Conservation (phyloP, 1,140 invertebrate genomes). For the Phortica variegata region DNA sequence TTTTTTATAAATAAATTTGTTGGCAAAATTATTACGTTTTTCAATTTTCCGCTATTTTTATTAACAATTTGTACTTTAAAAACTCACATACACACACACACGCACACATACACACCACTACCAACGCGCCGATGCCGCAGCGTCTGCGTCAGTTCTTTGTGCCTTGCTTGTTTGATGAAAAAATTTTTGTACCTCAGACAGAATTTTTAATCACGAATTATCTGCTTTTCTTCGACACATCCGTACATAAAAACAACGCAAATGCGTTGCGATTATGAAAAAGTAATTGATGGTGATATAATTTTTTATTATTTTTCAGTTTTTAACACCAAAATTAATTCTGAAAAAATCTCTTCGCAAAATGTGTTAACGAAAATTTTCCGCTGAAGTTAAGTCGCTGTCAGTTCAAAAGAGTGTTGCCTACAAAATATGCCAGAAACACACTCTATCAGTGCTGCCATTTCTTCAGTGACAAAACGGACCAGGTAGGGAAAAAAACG, state of each 20-base stretch:
- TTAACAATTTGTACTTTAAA: conserved; percentile 3
- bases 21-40: conserved; percentile 1
- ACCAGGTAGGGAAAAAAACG: too few species aligned
- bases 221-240: conserved; percentile 40
- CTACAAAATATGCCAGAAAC: too few species aligned
- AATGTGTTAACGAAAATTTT: too few species aligned
- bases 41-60: conserved; percentile 1
- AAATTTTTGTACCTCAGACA: conserved; percentile 50
- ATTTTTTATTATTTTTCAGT: conserved; percentile 29
- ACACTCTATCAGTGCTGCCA: too few species aligned
- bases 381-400: too few species aligned
- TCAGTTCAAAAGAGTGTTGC: too few species aligned
- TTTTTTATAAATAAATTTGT: conserved; percentile 19
- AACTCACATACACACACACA: conserved; percentile 18
- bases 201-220: conserved; percentile 56
- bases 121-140: conserved; percentile 1
- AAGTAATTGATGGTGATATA: conserved; percentile 17
- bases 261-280: conserved; percentile 26
- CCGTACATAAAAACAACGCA: conserved; percentile 27
- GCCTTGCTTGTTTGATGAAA: conserved; percentile 7
- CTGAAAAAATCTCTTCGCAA: conserved; percentile 19
- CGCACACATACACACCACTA: conserved; percentile 13
- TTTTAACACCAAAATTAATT: conserved; percentile 24
- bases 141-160: conserved; percentile 31
- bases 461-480: too few species aligned